Evolutionary conservation across 2,888 invertebrate species (phyloP), one percentile per base, ranked within the genome.

Genomic region (Lasioglossum marginatum): DNA sequence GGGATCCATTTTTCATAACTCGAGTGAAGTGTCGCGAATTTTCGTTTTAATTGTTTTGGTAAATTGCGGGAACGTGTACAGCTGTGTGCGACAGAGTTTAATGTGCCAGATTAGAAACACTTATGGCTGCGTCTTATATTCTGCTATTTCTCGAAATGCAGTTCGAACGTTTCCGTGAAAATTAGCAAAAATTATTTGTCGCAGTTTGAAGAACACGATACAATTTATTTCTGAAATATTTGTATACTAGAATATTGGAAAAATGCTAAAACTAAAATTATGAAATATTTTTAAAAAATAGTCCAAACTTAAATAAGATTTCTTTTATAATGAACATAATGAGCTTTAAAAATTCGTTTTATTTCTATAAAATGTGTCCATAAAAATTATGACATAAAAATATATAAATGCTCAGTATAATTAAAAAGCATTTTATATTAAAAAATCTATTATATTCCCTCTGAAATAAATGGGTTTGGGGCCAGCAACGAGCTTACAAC

Each of bases 1-100:
- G 45, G 31, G 48, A 48, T 34, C 45, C 34, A 73, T 73, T 48
- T 73, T 73, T 48, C 48, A 73, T 48, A 73, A 73, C 48, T 45
- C 19, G 45, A 34, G 31, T 31, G 48, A 73, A 73, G 45, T 73
- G 31, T 14, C 45, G 12, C 23, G 31, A 31, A 73, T 73, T 34
- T 66, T 34, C 66, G 34, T 66, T 66, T 66, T 66, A 66, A 66
- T 66, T 66, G 34, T 66, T 66, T 66, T 66, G 34, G 34, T 34
- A 66, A 66, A 66, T 66, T 66, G 34, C 66, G 66, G 66, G 31
- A 34, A 66, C 31, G 19, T 19, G 34, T 34, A 66, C 66, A 34
- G 34, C 66, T 66, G 66, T 66, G 34, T 34, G 66, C 34, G 66
- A 66, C 66, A 34, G 66, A 34, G 66, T 31, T 66, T 66, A 66